Percentiles rank a stretch among this genome's conserved stretches.
Evolutionary conservation across 2,797 vertebrate species (phyloP).

Genomic region (Dromococcyx pavoninus): DNA sequence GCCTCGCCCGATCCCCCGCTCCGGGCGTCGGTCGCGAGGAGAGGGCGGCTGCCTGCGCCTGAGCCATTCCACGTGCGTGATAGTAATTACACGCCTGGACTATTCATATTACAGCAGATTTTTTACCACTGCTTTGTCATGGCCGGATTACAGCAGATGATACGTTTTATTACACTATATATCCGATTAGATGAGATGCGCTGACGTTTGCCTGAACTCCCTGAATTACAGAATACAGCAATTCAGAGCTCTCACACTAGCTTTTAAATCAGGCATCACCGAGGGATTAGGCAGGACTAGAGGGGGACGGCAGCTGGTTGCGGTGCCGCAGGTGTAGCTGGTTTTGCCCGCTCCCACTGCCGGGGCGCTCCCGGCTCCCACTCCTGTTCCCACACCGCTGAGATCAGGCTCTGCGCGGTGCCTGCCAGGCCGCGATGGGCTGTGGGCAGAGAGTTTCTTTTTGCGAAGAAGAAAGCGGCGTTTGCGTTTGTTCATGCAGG

Average conservation of each 20-base stretch:
- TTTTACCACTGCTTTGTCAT: background rate
- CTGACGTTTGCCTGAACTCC: background rate
- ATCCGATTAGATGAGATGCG: background rate
- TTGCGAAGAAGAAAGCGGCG: background rate
- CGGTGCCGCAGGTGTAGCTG: too few relatives aligned
- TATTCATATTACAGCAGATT: background rate
- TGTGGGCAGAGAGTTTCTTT: background rate
- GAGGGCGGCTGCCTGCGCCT: background rate
- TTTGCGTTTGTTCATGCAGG: background rate
- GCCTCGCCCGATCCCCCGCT: background rate
- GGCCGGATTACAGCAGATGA: background rate
- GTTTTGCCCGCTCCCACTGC: too few relatives aligned
- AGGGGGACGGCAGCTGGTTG: background rate
- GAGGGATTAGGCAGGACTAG: accelerated
- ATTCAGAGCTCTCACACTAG: accelerated
- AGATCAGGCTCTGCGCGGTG: background rate
- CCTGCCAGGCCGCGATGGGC: background rate
- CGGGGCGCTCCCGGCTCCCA: background rate
- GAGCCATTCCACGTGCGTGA: accelerated
- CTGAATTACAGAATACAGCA: accelerated
- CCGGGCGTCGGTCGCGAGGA: accelerated
- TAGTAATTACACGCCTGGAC: background rate
- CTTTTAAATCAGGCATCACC: accelerated
- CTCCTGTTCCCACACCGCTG: background rate
- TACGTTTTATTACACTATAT: background rate